phyloP scores from a whole-genome alignment of 2,888 invertebrate species.

The Tetheella fluctuosa region DNA sequence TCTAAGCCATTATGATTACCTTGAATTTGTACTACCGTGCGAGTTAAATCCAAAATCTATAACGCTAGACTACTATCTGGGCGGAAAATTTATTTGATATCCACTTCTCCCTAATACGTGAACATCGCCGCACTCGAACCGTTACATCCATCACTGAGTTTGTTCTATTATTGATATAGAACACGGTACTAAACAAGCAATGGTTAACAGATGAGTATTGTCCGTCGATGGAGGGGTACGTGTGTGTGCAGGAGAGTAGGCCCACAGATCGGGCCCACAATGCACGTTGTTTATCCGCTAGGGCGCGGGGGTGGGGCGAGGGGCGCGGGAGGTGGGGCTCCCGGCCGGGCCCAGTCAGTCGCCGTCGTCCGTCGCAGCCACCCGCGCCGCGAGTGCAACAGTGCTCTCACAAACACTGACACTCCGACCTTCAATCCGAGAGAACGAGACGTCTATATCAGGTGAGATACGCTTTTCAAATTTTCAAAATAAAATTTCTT shows the following conservation, averaged over 20 bases:
- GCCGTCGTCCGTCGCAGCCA: constrained; percentile 65
- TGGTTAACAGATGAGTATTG: constrained; percentile 31
- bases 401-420: constrained; percentile 53
- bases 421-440: constrained; percentile 79
- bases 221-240: constrained; percentile 49
- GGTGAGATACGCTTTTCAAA: constrained; percentile 60
- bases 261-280: constrained; percentile 79
- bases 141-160: constrained; percentile 37
- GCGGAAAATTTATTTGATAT: constrained; percentile 70
- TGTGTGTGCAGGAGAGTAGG: constrained; percentile 63
- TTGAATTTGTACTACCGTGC: constrained; percentile 58
- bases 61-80: constrained; percentile 70
- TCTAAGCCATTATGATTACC: constrained; percentile 45
- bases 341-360: constrained; percentile 78
- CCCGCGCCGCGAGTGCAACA: constrained; percentile 70
- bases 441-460: constrained; percentile 80
- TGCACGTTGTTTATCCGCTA: constrained; percentile 83
- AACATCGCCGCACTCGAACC: constrained; percentile 28
- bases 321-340: constrained; percentile 62
- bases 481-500: constrained; percentile 34
- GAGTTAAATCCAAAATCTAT: constrained; percentile 77
- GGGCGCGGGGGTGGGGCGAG: constrained; percentile 59
- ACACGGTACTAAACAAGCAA: constrained; percentile 26
- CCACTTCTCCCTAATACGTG: constrained; percentile 42
- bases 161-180: not conserved